Conservation (phyloP, 2,888 invertebrate species). For the Xestia ashworthii region DNA sequence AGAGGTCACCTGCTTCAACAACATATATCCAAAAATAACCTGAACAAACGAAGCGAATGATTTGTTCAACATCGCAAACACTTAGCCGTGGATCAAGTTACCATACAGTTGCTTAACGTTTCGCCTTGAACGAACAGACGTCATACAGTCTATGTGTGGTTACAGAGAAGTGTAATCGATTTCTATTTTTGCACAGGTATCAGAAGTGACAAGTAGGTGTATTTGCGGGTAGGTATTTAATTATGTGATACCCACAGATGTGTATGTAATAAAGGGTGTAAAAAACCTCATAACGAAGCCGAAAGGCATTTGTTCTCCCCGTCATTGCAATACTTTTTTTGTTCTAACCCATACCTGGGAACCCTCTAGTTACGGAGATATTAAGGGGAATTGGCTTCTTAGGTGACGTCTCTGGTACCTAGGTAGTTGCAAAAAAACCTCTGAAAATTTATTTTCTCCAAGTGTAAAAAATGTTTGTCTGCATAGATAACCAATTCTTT, state of each 20-base stretch:
- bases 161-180: conserved; percentile 19
- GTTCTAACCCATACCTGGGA: no score
- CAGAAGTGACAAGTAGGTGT: not conserved
- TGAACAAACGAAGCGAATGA: conserved; percentile 40
- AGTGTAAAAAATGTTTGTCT: no score
- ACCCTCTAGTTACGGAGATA: no score
- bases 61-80: conserved; percentile 48
- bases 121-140: conserved; percentile 46
- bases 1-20: not conserved
- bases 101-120: conserved; percentile 40
- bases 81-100: conserved; percentile 43
- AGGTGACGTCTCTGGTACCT: no score
- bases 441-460: no score
- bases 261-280: no score
- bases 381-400: no score
- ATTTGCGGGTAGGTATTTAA: not conserved
- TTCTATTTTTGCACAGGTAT: conserved; percentile 9
- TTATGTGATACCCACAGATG: no score
- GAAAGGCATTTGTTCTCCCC: no score
- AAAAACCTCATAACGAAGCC: no score
- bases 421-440: no score
- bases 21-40: conserved; percentile 28
- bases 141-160: conserved; percentile 28
- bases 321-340: no score
- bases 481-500: not conserved